A percentile compares a stretch with the other conserved stretches of the same genome.
Evolutionary conservation across 2,113 vertebrate species (phyloP).

Genomic region (Arenaria interpres): DNA sequence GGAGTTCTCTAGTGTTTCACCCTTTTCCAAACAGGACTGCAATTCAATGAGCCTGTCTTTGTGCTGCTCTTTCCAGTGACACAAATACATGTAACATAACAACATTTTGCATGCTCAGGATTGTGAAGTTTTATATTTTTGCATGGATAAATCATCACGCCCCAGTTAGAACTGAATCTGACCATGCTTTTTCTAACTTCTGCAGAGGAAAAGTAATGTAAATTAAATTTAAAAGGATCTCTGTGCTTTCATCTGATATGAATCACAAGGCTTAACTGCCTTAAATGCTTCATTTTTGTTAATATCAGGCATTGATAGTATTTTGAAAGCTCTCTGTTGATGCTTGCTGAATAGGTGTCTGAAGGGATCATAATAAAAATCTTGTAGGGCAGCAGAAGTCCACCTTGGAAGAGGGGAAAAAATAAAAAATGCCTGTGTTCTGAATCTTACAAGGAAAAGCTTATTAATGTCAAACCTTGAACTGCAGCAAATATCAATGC

Average conservation of each 20-base stretch:
- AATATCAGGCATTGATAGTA: not conserved
- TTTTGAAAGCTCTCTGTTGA: not conserved
- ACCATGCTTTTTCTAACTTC: not conserved
- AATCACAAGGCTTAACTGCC: not conserved
- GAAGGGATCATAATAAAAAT: not conserved
- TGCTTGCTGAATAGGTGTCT: not conserved
- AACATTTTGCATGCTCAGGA: not conserved
- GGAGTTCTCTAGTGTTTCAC: not conserved
- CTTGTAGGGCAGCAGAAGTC: not conserved
- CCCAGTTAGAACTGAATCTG: not conserved
- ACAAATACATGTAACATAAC: not conserved
- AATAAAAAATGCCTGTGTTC: not conserved
- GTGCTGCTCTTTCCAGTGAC: not conserved
- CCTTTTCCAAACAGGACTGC: not conserved
- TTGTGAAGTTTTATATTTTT: not conserved
- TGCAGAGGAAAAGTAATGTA: not conserved
- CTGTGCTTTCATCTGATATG: not conserved
- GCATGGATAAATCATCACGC: not conserved
- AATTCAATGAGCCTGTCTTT: not conserved
- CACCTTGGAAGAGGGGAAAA: not conserved
- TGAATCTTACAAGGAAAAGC: conserved; percentile 1
- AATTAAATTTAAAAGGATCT: not conserved
- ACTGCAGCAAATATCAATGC: conserved; percentile 17
- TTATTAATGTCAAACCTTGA: conserved; percentile 25
- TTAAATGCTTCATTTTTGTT: not conserved